phyloP scores from a whole-genome alignment of 1,140 invertebrate species.

The Musca domestica region DNA sequence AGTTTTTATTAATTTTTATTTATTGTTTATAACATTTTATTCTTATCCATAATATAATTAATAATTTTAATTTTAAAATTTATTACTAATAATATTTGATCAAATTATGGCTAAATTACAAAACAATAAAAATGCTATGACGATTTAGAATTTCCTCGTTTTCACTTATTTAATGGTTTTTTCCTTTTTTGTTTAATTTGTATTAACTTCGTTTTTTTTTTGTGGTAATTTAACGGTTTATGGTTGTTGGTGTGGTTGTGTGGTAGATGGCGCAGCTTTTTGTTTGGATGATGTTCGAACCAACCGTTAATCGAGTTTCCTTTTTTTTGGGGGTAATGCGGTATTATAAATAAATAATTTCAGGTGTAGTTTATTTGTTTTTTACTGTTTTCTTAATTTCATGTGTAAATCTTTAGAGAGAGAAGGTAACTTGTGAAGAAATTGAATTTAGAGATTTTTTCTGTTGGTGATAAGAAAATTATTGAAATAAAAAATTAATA shows the following conservation, averaged over 20 bases:
- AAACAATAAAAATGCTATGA: constrained; percentile 20
- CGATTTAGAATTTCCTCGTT: constrained; percentile 7
- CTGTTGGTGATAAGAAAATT: no score
- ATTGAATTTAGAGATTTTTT: not conserved
- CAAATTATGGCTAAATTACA: constrained; percentile 20
- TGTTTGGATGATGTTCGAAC: not conserved
- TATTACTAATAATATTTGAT: not conserved
- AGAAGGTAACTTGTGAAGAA: constrained; percentile 13
- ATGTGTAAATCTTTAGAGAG: not conserved
- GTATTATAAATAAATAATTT: no score
- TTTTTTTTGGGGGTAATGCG: no score
- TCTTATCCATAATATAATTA: no score
- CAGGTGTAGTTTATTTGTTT: no score
- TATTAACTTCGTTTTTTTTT: not conserved
- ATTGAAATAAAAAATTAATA: not conserved
- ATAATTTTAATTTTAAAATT: not conserved
- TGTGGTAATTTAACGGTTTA: constrained; percentile 1
- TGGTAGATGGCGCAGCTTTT: not conserved
- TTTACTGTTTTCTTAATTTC: not conserved
- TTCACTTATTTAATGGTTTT: constrained; percentile 8
- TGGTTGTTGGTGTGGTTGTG: not conserved
- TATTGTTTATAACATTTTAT: not conserved
- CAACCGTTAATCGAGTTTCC: no score
- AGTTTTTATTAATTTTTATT: not conserved
- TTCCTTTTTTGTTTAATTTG: not conserved